Base-by-base conservation (phyloP, 2,797 vertebrate genomes). In the Limnodromus scolopaceus region DNA sequence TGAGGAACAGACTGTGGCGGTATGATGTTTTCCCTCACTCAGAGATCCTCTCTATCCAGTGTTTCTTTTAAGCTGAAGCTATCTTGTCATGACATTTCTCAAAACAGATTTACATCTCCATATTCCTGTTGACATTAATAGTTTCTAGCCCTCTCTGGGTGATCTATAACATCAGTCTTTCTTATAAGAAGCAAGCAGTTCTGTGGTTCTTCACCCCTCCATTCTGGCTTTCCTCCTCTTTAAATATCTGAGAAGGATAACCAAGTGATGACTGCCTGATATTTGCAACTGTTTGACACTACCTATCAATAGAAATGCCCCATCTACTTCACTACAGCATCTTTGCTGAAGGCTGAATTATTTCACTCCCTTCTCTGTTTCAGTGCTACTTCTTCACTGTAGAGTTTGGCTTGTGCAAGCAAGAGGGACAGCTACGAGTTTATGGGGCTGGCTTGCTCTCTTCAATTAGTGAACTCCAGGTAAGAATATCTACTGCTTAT, bases 351-450 rank as follows among this genome's bases (percentile, higher is more conserved):
- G 38, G 27, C 45, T 77, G 60, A 48, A 34, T 75, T 92, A 8
- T 90, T 75, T 85, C 27, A 18, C 11, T 41, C n/a, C 30, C 15
- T 74, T 70, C 90, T 93, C 27, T 96, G 78, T 97, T 97, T 32
- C 97, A 99, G 99, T 99, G 99, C 96, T 99, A 99, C 89, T 99
- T 99, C 98, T 99, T 99, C 91, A 99, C 99, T 1, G 99, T 99
- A 97, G 99, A 99, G 97, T 99, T 99, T 95, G 99, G 99, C 83
- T 97, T 99, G 96, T 99, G 99, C 98, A 99, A 99, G 97, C 99
- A 99, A 96, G 99, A 99, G 60, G 99, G 99, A 41, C 98, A 99
- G 87, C 97, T 99, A 68, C 98, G 99, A 97, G 99, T 99, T 20
- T 99, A 99, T 39, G 99, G 99, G 43, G 99, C 99, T 18, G 99